Percentiles rank a stretch among this genome's conserved stretches.
These are phyloP conservation scores for Atrichornis clamosus DNA, from an alignment of 2,113 vertebrate species.

Conservation along the genomic window DNA sequence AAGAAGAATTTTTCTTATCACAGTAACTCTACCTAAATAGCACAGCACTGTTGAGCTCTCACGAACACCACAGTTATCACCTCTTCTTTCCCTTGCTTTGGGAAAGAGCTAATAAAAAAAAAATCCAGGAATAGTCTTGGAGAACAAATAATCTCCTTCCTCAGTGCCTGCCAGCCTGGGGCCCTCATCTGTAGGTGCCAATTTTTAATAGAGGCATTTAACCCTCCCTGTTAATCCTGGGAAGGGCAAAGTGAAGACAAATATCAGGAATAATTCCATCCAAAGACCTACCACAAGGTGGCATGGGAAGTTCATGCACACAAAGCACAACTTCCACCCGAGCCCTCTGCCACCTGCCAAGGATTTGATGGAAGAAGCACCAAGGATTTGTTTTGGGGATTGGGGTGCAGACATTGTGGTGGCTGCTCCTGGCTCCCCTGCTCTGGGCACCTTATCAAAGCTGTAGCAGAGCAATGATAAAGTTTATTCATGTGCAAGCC, in stretches of 20 bases:
- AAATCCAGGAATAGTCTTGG: not conserved
- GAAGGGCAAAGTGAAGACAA: not conserved
- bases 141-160: not conserved
- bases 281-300: not conserved
- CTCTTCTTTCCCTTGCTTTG: not conserved
- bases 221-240: not conserved
- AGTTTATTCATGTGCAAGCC: not conserved
- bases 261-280: not conserved
- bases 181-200: not conserved
- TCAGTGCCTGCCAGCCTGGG: not conserved
- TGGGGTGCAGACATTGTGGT: not conserved
- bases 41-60: not conserved
- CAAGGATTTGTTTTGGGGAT: rapidly evolving
- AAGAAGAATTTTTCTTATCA: not conserved
- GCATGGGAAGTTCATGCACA: not conserved
- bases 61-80: not conserved
- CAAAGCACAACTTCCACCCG: not conserved
- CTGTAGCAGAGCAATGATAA: not conserved
- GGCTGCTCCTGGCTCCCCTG: not conserved
- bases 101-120: not conserved
- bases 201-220: not conserved
- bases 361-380: not conserved
- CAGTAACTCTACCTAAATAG: not conserved
- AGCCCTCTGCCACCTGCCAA: not conserved
- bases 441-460: not conserved